These are phyloP conservation scores for Jacana jacana DNA, from an alignment of 2,113 vertebrate genomes.

Conservation along the genomic window DNA sequence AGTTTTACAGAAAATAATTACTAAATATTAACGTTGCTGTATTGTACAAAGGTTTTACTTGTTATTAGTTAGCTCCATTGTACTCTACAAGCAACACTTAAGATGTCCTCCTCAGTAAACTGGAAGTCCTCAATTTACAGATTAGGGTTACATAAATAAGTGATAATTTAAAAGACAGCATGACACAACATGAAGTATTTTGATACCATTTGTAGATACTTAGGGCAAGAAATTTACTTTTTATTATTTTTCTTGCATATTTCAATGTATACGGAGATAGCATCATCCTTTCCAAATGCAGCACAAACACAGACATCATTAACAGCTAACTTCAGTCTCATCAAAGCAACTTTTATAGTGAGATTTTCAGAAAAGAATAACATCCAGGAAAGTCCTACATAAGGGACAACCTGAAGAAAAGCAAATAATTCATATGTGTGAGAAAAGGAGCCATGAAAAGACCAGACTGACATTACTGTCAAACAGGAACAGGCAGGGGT, in stretches of 20 bases:
- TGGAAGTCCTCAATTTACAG: neutral
- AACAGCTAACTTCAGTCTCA: neutral
- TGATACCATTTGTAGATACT: neutral
- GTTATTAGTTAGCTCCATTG: neutral
- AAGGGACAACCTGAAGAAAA: neutral
- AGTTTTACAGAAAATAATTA: neutral
- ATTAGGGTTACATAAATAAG: neutral
- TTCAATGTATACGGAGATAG: neutral
- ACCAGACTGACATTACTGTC: neutral
- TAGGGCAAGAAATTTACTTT: neutral
- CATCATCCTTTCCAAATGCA: neutral
- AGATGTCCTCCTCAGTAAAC: neutral
- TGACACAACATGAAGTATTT: neutral
- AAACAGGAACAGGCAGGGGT: neutral
- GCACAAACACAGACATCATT: neutral
- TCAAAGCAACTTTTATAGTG: neutral
- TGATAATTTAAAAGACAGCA: neutral
- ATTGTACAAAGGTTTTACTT: neutral
- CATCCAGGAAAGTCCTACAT: neutral
- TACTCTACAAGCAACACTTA: neutral
- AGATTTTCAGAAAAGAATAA: neutral
- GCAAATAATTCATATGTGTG: neutral
- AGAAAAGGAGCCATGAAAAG: neutral
- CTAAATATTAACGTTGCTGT: neutral
- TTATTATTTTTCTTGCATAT: neutral